phyloP scores from a whole-genome alignment of 2,113 vertebrate species.

The Taurulus bubalis region DNA sequence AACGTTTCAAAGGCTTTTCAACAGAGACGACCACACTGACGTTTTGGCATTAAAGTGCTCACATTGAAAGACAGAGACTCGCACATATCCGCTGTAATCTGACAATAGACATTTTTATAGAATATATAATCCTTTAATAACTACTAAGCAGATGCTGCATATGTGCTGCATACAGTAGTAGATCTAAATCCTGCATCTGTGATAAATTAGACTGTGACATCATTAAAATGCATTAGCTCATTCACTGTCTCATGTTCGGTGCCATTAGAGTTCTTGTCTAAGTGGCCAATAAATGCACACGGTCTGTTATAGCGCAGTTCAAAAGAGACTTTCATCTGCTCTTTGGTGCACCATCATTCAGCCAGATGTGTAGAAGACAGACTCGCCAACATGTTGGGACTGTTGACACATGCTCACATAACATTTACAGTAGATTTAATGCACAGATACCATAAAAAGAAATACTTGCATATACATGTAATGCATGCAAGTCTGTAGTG shows the following conservation, averaged over 20 bases:
- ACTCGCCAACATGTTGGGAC: not conserved
- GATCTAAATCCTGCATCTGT: slow-evolving; percentile 22
- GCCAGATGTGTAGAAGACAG: not conserved
- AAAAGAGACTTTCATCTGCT: slow-evolving; percentile 2
- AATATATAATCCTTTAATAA: not conserved
- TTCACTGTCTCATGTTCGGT: slow-evolving; percentile 25
- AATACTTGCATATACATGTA: not conserved
- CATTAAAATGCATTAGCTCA: slow-evolving; percentile 11
- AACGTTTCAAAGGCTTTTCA: not conserved
- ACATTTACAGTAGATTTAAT: not conserved
- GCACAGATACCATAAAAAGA: not conserved
- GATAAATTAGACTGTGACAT: not conserved
- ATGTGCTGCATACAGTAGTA: not conserved
- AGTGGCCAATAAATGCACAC: slow-evolving; percentile 19
- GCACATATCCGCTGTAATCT: not conserved
- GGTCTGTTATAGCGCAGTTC: slow-evolving; percentile 16
- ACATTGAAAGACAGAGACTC: not conserved
- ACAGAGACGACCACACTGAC: not conserved
- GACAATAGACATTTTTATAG: not conserved
- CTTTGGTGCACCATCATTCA: slow-evolving; percentile 4
- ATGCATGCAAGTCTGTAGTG: not conserved
- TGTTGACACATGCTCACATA: slow-evolving; percentile 6
- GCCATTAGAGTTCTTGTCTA: slow-evolving; percentile 6
- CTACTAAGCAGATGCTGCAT: not conserved
- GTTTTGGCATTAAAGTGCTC: not conserved